Conservation (phyloP, 2,888 invertebrate species). For the Ophion costatus region DNA sequence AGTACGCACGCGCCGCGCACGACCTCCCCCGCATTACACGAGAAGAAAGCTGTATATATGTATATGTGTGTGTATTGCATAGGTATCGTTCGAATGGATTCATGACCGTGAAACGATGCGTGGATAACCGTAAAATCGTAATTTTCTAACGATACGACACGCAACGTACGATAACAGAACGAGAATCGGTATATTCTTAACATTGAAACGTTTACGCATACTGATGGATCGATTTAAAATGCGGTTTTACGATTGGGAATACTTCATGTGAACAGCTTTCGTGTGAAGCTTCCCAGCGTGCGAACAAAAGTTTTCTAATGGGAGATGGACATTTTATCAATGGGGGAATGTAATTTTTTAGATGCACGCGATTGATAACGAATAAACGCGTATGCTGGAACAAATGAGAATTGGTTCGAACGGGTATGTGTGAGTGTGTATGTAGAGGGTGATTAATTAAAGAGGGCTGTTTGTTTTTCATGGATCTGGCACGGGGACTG, state of each 20-base stretch:
- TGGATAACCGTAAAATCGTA: conserved; percentile 43
- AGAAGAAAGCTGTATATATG: conserved; percentile 29
- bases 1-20: conserved; percentile 48
- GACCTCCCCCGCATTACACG: conserved; percentile 39
- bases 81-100: conserved; percentile 23
- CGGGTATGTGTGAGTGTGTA: too few relatives aligned
- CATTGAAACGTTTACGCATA: not conserved
- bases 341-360: too few relatives aligned
- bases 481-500: too few relatives aligned
- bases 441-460: too few relatives aligned
- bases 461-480: too few relatives aligned
- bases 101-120: conserved; percentile 35
- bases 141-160: conserved; percentile 32
- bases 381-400: too few relatives aligned
- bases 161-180: conserved; percentile 9
- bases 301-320: not conserved
- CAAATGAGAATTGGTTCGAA: too few relatives aligned
- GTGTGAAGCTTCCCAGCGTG: not conserved
- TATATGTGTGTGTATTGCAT: not conserved
- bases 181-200: not conserved
- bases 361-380: too few relatives aligned
- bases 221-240: not conserved
- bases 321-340: too few relatives aligned
- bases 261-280: not conserved
- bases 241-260: not conserved